phyloP scores from a whole-genome alignment of 2,888 invertebrate species.

The Anarsia innoxiella region DNA sequence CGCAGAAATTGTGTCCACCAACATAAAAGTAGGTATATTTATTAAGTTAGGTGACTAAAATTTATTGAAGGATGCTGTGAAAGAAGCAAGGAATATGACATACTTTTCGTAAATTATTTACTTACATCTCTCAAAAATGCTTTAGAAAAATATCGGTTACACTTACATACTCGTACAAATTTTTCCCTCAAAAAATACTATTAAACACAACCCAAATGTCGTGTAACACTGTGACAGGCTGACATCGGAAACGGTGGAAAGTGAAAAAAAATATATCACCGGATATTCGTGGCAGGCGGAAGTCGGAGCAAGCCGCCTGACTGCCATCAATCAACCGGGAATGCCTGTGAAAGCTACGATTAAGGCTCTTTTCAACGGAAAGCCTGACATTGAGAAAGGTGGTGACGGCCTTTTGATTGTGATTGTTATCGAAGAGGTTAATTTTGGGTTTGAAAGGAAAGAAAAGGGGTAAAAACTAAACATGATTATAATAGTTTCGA shows the following conservation, averaged over 20 bases:
- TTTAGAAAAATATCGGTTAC: no score
- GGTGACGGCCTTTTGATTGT: not conserved
- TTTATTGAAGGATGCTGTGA: no score
- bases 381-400: not conserved
- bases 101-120: no score
- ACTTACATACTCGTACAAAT: not conserved
- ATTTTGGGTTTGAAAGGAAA: no score
- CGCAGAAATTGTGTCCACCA: no score
- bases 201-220: conserved; percentile 23
- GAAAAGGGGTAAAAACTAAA: no score
- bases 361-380: not conserved
- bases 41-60: no score
- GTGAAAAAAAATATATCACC: conserved; percentile 29
- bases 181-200: conserved; percentile 10
- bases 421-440: not conserved
- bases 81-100: no score
- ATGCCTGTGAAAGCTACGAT: conserved; percentile 9
- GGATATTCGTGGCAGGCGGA: conserved; percentile 26
- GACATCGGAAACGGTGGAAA: conserved; percentile 34
- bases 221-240: conserved; percentile 23
- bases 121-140: no score
- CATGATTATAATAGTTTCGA: no score
- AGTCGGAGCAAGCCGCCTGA: conserved; percentile 23
- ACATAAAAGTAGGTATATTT: no score
- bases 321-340: conserved; percentile 26